Percentiles rank a stretch among this genome's conserved stretches.
Evolutionary conservation across 2,113 vertebrate species (phyloP).

Genomic region (Macquaria ambigua): DNA sequence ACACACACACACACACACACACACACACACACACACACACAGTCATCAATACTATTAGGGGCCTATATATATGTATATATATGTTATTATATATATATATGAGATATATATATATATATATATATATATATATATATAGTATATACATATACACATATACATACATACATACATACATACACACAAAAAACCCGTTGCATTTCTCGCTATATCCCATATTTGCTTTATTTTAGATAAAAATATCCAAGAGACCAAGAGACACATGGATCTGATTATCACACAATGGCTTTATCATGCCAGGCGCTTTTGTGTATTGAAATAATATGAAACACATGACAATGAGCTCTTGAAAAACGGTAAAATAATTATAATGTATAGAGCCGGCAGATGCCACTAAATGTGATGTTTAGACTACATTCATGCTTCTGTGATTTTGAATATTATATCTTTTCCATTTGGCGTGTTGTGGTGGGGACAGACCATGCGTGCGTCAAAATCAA

Average conservation of each 20-base stretch:
- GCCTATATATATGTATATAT: no score
- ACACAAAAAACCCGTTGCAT: neutral
- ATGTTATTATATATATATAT: no score
- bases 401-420: neutral
- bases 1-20: neutral
- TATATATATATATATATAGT: no score
- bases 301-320: constrained; percentile 51
- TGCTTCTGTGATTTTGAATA: neutral
- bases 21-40: neutral
- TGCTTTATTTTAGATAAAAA: neutral
- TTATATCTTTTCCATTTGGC: neutral
- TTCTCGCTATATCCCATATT: neutral
- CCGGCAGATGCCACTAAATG: neutral
- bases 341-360: constrained; percentile 2
- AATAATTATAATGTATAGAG: neutral
- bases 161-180: no score
- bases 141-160: no score
- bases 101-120: no score
- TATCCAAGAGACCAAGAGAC: neutral
- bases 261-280: constrained; percentile 10
- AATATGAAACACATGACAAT: constrained; percentile 81
- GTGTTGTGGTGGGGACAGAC: constrained; percentile 6
- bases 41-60: no score
- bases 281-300: constrained; percentile 11
- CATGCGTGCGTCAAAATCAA: constrained; percentile 28